Percentiles rank a stretch among this genome's conserved stretches.
Conservation (phyloP, 1,140 invertebrate genomes). For the Nebria ingens region DNA sequence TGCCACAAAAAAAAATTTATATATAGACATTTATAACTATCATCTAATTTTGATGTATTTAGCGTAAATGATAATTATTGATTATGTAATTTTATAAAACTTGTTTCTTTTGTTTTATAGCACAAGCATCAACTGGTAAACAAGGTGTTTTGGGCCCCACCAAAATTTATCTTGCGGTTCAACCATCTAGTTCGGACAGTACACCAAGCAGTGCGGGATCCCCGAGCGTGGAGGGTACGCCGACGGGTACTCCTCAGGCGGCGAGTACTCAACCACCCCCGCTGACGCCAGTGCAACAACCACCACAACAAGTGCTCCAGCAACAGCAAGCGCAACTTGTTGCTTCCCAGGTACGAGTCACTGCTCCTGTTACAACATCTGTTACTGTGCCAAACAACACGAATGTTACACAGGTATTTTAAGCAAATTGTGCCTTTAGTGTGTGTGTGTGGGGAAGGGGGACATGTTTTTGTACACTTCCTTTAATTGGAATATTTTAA, state of each 20-base stretch:
- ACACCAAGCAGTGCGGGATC: constrained; percentile 21
- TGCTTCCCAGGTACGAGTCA: too few species aligned
- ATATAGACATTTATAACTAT: too few species aligned
- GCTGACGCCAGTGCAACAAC: constrained; percentile 35
- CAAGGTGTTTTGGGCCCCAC: constrained; percentile 71
- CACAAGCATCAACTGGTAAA: constrained; percentile 69
- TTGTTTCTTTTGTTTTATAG: constrained; percentile 34
- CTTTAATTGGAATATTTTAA: too few species aligned
- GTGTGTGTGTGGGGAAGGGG: too few species aligned
- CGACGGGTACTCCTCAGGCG: constrained; percentile 16
- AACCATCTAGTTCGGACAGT: too few species aligned
- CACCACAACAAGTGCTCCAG: constrained; percentile 13
- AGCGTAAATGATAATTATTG: background rate
- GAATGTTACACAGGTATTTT: constrained; percentile 4
- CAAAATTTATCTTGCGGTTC: constrained; percentile 74
- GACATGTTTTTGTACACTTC: too few species aligned
- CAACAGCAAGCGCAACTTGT: too few species aligned
- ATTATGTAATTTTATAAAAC: constrained; percentile 7
- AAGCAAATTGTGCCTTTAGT: too few species aligned
- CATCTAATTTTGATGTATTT: too few species aligned
- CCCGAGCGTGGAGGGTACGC: constrained; percentile 16
- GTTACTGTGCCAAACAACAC: too few species aligned
- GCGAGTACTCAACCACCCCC: constrained; percentile 35
- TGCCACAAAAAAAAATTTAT: background rate
- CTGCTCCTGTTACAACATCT: too few species aligned